Base-by-base conservation (phyloP, 2,888 invertebrate species). In the Drosophila koepferae region DNA sequence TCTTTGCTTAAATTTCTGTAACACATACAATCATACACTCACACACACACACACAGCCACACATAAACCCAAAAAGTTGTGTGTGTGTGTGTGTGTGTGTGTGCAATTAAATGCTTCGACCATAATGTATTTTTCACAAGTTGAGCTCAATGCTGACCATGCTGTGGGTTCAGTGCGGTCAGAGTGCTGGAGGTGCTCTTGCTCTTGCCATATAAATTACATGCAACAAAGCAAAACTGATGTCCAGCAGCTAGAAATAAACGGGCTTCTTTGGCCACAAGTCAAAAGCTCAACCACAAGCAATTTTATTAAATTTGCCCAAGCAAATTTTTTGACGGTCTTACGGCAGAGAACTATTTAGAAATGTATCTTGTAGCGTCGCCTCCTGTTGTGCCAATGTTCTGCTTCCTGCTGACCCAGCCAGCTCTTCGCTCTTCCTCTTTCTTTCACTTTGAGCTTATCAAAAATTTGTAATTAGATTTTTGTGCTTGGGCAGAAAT, bases 71-170 rank as follows among this genome's bases (percentile, higher is more conserved):
- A 46, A 68, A 73, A 89, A 83, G 72, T 54, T 67, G 64, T 44
- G 65, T 40, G 64, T 36, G 16, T 46, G 4, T 2, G 71, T 67
- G 64, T 44, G 65, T 40, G 64, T 36, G 16, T 46, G 4, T 2
- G 71, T 67, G 90, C 88, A 87, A 87, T 89, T 89, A 87, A 87
- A 87, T 89, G 85, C 90, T 87, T 70, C 65, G 74, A 78, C 86
- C 88, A 82, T 87, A 87, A 87, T 89, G 86, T 87, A 86, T 87
- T 87, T 89, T 87, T 89, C 80, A 85, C 85, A 82, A 86, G 89
- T 89, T 86, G 86, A 81, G 81, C 86, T 28, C 28, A 74, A 87
- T 86, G 89, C 82, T 89, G 88, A 89, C 86, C 89, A 87, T 87
- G 87, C 76, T 58, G 43, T 58, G 86, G 86, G 87, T 73, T 88